A percentile compares a stretch with the other conserved stretches of the same genome.
phyloP scores from a whole-genome alignment of 1,140 invertebrate species.

The Manduca sexta region DNA sequence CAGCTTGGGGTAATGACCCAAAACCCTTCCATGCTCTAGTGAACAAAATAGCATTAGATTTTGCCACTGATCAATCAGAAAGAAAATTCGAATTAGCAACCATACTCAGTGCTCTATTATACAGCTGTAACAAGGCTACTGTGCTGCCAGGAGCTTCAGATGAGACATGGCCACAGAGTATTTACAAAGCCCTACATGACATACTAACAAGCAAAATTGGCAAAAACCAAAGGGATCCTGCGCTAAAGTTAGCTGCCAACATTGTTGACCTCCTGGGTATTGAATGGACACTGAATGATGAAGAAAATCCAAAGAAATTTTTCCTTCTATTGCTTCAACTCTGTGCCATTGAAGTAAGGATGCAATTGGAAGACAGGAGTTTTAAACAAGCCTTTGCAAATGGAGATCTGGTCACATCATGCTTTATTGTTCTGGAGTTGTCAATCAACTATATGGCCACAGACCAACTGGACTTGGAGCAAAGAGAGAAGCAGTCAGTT shows the following conservation, averaged over 20 bases:
- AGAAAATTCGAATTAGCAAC: slow-evolving; percentile 89
- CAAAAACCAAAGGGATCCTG: slow-evolving; percentile 90
- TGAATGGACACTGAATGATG: slow-evolving; percentile 86
- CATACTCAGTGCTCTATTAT: slow-evolving; percentile 82
- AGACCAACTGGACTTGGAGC: slow-evolving; percentile 87
- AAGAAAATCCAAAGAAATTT: slow-evolving; percentile 86
- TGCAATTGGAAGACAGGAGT: slow-evolving; percentile 91
- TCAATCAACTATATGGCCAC: slow-evolving; percentile 86
- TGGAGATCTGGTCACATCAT: slow-evolving; percentile 85
- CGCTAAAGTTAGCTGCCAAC: slow-evolving; percentile 85
- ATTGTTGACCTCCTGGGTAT: slow-evolving; percentile 88
- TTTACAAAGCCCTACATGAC: slow-evolving; percentile 85
- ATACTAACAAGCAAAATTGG: slow-evolving; percentile 91
- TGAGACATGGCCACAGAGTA: slow-evolving; percentile 85
- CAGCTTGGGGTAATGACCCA: slow-evolving; percentile 82
- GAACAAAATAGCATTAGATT: slow-evolving; percentile 88
- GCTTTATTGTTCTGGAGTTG: slow-evolving; percentile 88
- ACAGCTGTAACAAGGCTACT: slow-evolving; percentile 80
- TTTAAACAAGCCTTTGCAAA: slow-evolving; percentile 85
- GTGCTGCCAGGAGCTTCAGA: slow-evolving; percentile 76
- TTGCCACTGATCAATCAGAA: slow-evolving; percentile 89
- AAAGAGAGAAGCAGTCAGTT: slow-evolving; percentile 91
- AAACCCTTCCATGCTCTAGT: slow-evolving; percentile 87
- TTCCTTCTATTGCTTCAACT: slow-evolving; percentile 89
- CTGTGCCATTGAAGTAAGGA: slow-evolving; percentile 91